Percentiles rank a stretch among this genome's conserved stretches.
Conservation (phyloP, 2,888 invertebrate genomes). For the Drosophila infuscata region DNA sequence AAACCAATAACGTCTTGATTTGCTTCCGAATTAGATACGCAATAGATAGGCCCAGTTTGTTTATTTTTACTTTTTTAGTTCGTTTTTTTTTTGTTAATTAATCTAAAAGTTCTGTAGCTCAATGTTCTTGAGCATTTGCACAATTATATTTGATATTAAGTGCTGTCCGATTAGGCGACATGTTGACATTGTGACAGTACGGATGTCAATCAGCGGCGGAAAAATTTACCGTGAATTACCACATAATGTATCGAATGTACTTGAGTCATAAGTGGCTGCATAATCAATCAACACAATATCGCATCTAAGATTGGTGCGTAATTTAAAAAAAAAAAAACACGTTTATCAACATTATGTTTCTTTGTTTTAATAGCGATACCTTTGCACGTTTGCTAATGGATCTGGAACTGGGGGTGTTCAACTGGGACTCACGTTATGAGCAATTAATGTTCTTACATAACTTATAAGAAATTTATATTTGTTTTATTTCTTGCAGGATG, state of each 20-base stretch:
- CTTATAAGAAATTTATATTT: not conserved
- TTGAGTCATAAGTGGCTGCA: constrained; percentile 44
- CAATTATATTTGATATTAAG: not conserved
- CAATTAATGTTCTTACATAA: not conserved
- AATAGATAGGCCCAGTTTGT: not conserved
- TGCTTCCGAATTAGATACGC: constrained; percentile 24
- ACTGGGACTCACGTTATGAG: not conserved
- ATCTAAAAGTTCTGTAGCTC: not conserved
- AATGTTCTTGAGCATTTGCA: not conserved
- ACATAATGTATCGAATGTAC: not conserved
- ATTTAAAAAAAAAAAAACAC: too few species aligned
- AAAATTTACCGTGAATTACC: constrained; percentile 22
- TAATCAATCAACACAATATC: constrained; percentile 23
- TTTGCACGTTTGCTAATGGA: constrained; percentile 15
- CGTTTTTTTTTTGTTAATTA: not conserved
- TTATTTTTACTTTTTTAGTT: not conserved
- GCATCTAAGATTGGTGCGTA: constrained; percentile 21
- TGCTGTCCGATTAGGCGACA: constrained; percentile 10
- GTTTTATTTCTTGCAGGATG: constrained; percentile 87
- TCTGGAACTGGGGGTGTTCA: not conserved
- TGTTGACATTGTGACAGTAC: constrained; percentile 18
- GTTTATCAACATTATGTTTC: constrained; percentile 54
- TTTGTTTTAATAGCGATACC: constrained; percentile 25
- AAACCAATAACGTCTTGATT: constrained; percentile 61
- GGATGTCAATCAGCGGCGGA: constrained; percentile 7